Evolutionary conservation across 1,140 invertebrate genomes (phyloP), one percentile per base, ranked within the genome.

Genomic region (Asobara japonica): DNA sequence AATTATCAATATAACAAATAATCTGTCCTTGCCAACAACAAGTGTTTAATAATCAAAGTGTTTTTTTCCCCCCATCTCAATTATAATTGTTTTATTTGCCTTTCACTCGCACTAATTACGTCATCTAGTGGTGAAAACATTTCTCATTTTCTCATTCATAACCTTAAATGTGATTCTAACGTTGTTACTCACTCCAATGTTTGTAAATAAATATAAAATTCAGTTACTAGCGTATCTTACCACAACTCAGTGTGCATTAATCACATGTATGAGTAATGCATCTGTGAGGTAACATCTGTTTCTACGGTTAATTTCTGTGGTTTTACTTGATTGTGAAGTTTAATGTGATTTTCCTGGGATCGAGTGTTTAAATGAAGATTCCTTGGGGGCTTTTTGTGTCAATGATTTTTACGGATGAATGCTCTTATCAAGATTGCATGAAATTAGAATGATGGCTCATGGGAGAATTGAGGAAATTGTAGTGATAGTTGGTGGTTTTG

Each of bases 191-290:
- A 60, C 27, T 69, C 25, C 27, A 16, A 18, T 61, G 69, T 70
- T 70, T 70, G 69, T 70, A 70, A 70, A 70, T 70, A 70, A 62
- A 11, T 56, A 56, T 27, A 31, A 29, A 27, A 27, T 33, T 11
- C 20, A 61, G 13, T 1, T 45, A n/a, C 36, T 4, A 16, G 13
- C 1, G n/a, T 45, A n/a, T n/a, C 18, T 45, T 13, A 45, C 41
- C 10, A 45, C n/a, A 2, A 16, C 5, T 45, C 41, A 13, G n/a
- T 18, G 41, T 3, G 13, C 13, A 5, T 13, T 45, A 45, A 45
- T 45, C n/a, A 16, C 13, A 45, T 0, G n/a, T 16, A 2, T 45
- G 41, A 45, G 41, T 45, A 45, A 45, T 45, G n/a, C n/a, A 45
- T 45, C 2, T 45, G 11, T 45, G 41, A 45, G 41, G 41, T 45